Conservation (phyloP, 2,113 vertebrate species). For the Capreolus pygargus region DNA sequence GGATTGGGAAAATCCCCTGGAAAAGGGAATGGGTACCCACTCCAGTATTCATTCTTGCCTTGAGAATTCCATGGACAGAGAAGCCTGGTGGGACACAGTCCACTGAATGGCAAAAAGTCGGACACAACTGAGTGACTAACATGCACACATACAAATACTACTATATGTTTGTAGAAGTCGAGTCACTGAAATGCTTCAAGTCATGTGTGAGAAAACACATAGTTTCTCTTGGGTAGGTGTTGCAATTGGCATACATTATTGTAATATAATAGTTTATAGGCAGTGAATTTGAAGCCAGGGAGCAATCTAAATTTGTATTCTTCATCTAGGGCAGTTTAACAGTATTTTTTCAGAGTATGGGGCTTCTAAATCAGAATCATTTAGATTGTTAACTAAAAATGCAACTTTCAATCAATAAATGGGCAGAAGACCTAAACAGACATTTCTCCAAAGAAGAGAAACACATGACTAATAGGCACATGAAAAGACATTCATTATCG, state of each 20-base stretch:
- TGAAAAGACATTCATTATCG: not conserved
- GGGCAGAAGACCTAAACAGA: not conserved
- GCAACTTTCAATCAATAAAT: not conserved
- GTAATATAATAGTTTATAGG: not conserved
- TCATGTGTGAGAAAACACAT: not conserved
- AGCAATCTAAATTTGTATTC: not conserved
- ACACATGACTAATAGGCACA: not conserved
- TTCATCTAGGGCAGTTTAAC: not conserved
- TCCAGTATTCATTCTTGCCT: not conserved
- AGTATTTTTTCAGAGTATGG: not conserved
- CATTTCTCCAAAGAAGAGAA: not conserved
- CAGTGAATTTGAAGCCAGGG: not conserved
- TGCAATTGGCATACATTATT: not conserved
- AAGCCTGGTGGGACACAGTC: not conserved
- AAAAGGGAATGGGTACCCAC: not conserved
- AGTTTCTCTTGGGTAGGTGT: not conserved
- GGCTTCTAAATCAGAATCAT: not conserved
- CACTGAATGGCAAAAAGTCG: not conserved
- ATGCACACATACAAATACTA: not conserved
- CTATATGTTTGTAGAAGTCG: not conserved
- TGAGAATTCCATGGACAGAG: not conserved
- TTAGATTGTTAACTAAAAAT: not conserved
- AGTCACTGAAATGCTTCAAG: not conserved
- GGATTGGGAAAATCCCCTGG: not conserved
- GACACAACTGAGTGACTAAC: not conserved